phyloP scores from a whole-genome alignment of 2,888 invertebrate species.

The Brachypterus glaber region DNA sequence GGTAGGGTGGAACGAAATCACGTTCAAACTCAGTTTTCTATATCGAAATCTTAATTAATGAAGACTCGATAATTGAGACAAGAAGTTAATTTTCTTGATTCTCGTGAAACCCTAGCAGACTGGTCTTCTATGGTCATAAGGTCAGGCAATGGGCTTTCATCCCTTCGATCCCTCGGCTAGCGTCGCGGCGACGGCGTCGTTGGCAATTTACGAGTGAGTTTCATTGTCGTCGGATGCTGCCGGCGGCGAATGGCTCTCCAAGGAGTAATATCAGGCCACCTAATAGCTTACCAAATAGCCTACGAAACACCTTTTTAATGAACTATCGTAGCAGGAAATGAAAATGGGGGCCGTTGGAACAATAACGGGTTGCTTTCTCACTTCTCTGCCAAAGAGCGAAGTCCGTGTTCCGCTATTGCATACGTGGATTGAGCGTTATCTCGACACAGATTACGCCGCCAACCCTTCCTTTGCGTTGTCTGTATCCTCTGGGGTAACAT shows the following conservation, averaged over 20 bases:
- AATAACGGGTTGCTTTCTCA: constrained; percentile 30
- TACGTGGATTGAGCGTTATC: constrained; percentile 23
- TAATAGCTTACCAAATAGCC: constrained; percentile 62
- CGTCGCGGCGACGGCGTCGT: constrained; percentile 17
- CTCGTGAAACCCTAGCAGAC: constrained; percentile 11
- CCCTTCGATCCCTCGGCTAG: constrained; percentile 6
- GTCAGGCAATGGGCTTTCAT: no score
- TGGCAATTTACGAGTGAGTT: constrained; percentile 41
- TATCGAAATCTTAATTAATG: no score
- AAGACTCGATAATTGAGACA: no score
- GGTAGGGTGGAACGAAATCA: no score
- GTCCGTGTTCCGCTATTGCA: constrained; percentile 22
- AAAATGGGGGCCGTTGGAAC: constrained; percentile 40
- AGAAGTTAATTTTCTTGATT: no score
- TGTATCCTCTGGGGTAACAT: constrained; percentile 28
- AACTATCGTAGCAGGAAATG: constrained; percentile 50
- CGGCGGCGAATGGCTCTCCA: constrained; percentile 42
- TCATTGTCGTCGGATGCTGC: constrained; percentile 42
- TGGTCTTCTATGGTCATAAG: constrained; percentile 9
- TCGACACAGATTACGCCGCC: constrained; percentile 20
- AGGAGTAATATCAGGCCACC: constrained; percentile 48
- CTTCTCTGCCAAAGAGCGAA: no score
- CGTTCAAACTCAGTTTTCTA: no score
- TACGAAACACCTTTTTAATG: constrained; percentile 67
- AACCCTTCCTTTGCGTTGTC: constrained; percentile 31